These are phyloP conservation scores for Carcharodon carcharias DNA, from an alignment of 2,797 vertebrate species.

Conservation along the genomic window DNA sequence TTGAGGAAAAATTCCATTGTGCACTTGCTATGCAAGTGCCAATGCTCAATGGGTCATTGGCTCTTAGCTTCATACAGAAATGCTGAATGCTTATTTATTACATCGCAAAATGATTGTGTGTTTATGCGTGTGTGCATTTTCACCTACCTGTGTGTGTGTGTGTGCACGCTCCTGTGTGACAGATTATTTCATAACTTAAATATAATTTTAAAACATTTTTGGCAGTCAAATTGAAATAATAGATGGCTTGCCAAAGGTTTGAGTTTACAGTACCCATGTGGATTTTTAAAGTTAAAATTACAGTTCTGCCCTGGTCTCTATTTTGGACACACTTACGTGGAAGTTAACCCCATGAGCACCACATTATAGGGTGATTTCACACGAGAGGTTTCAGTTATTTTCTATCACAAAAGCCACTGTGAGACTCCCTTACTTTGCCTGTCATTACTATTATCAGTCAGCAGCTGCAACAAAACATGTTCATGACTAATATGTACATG, in stretches of 20 bases:
- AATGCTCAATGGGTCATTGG: background rate
- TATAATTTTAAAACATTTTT: constrained; percentile 15
- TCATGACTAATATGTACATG: too few relatives aligned
- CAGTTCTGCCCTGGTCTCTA: background rate
- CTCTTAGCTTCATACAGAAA: background rate
- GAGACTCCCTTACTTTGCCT: background rate
- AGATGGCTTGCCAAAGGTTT: constrained; percentile 18
- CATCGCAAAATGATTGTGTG: background rate
- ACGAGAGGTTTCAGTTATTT: background rate
- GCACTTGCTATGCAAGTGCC: background rate
- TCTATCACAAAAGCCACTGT: background rate
- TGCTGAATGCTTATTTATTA: background rate
- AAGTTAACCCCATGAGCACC: background rate
- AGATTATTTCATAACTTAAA: background rate
- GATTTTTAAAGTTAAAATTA: constrained; percentile 11
- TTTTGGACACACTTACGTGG: background rate
- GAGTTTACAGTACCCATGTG: constrained; percentile 23
- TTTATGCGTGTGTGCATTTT: background rate
- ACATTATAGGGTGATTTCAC: background rate
- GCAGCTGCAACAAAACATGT: background rate
- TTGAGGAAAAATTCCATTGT: background rate
- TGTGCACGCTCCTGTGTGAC: background rate
- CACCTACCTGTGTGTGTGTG: background rate
- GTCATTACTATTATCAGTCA: background rate
- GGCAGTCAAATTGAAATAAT: constrained; percentile 35